phyloP scores from a whole-genome alignment of 2,888 invertebrate species.

The Drosophila mayaguana region DNA sequence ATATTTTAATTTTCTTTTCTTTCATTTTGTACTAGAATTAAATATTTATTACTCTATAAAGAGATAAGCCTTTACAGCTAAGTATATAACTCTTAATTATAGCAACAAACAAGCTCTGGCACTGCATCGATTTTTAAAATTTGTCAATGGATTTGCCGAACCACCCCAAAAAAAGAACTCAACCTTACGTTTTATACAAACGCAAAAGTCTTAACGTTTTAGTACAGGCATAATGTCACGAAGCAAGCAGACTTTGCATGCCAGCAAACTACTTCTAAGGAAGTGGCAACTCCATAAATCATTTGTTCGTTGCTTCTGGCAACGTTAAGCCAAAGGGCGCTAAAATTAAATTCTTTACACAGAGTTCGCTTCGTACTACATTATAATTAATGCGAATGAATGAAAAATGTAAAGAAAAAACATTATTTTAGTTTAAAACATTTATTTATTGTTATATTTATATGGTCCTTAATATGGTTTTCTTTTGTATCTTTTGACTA shows the following conservation, averaged over 20 bases:
- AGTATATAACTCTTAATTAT: no score
- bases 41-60: no score
- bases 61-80: no score
- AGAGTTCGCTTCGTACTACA: neutral
- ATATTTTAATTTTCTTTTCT: no score
- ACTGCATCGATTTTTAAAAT: slow-evolving; percentile 39
- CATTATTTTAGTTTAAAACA: neutral
- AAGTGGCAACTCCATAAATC: slow-evolving; percentile 25
- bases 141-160: slow-evolving; percentile 5
- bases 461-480: slow-evolving; percentile 63
- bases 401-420: neutral
- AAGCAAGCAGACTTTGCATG: slow-evolving; percentile 32
- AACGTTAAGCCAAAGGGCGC: neutral
- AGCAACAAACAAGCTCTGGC: neutral
- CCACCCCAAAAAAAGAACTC: slow-evolving; percentile 26
- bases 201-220: slow-evolving; percentile 29
- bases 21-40: no score
- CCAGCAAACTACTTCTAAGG: neutral
- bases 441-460: neutral
- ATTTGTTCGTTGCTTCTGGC: neutral
- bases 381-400: neutral
- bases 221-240: slow-evolving; percentile 15
- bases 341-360: neutral
- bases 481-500: slow-evolving; percentile 54
- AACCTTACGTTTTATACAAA: slow-evolving; percentile 7